Evolutionary conservation across 1,140 invertebrate species (phyloP).

Genomic region (Oedothorax gibbosus): DNA sequence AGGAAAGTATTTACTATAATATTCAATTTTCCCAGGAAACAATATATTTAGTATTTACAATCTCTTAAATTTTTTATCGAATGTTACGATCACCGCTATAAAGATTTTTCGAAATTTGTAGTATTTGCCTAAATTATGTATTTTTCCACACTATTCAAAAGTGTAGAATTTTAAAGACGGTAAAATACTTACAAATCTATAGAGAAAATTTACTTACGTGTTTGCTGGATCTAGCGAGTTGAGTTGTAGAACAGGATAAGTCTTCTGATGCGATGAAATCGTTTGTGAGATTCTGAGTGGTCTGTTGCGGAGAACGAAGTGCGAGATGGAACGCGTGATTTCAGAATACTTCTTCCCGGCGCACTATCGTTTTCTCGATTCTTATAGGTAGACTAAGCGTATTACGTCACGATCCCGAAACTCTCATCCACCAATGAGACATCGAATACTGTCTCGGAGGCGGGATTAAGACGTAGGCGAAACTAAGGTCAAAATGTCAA

Average conservation of each 20-base stretch:
- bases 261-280: constrained; percentile 5
- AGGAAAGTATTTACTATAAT: too few species aligned
- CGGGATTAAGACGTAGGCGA: constrained; percentile 26
- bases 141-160: too few species aligned
- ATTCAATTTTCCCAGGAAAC: too few species aligned
- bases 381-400: constrained; percentile 26
- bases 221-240: background rate
- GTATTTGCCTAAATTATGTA: too few species aligned
- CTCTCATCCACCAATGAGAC: constrained; percentile 13
- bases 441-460: constrained; percentile 2
- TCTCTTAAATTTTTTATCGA: too few species aligned
- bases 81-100: too few species aligned
- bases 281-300: constrained; percentile 37
- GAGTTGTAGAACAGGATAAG: constrained; percentile 21
- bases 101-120: too few species aligned
- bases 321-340: constrained; percentile 13
- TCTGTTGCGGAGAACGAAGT: constrained; percentile 32
- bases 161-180: too few species aligned
- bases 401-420: constrained; percentile 30
- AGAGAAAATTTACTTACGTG: constrained; percentile 9
- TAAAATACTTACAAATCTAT: too few species aligned
- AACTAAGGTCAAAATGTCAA: constrained; percentile 21
- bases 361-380: constrained; percentile 27
- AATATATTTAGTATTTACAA: too few species aligned
- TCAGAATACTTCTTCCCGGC: constrained; percentile 43